Evolutionary conservation across 1,140 invertebrate species (phyloP).

Genomic region (Trachymyrmex septentrionalis): DNA sequence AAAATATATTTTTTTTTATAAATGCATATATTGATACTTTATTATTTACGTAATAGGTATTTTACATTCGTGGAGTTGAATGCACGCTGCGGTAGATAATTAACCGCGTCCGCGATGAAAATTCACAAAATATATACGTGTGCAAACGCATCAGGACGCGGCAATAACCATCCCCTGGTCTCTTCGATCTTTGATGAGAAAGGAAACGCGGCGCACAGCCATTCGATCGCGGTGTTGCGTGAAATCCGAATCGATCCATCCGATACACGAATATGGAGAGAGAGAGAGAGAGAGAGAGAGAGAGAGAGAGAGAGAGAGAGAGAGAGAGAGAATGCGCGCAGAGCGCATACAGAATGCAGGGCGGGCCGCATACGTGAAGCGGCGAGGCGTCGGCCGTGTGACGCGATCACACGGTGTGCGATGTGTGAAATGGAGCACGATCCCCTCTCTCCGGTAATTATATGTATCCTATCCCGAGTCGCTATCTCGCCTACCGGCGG

Average conservation of each 20-base stretch:
- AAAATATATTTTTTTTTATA: neutral
- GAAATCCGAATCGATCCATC: constrained; percentile 70
- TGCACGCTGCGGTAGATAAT: neutral
- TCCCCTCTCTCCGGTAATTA: constrained; percentile 82
- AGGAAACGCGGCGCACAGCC: constrained; percentile 37
- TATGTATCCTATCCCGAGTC: constrained; percentile 84
- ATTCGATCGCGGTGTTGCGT: constrained; percentile 40
- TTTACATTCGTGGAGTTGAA: neutral
- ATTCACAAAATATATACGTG: neutral
- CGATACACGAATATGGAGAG: constrained; percentile 42
- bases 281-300: neutral
- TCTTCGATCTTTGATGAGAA: constrained; percentile 43
- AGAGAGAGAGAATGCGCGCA: constrained; percentile 39
- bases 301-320: constrained; percentile 18
- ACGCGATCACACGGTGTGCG: constrained; percentile 85
- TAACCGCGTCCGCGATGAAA: constrained; percentile 11
- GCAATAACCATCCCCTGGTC: constrained; percentile 28
- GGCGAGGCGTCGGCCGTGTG: constrained; percentile 83
- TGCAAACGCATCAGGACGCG: neutral
- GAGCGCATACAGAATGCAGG: constrained; percentile 39
- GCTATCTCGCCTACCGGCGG: constrained; percentile 61
- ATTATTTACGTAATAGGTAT: neutral
- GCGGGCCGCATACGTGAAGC: constrained; percentile 48
- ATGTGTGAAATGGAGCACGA: constrained; percentile 86
- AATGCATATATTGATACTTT: neutral